phyloP scores from a whole-genome alignment of 2,888 invertebrate genomes.

The Cepaea hortensis region DNA sequence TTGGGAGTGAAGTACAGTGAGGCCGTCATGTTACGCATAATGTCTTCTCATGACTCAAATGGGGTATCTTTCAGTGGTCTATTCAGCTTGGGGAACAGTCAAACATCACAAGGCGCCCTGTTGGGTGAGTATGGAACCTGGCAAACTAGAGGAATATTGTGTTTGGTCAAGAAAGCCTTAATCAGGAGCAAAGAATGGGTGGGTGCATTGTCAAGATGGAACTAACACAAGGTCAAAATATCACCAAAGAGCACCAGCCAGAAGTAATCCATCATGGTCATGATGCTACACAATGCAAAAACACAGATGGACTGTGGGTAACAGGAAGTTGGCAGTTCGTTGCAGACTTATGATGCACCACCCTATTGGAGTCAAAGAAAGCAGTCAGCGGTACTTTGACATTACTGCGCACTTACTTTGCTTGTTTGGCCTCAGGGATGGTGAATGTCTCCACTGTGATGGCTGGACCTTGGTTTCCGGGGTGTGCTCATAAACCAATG shows the following conservation, averaged over 20 bases:
- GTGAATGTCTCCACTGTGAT: conserved; percentile 10
- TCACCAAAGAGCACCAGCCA: neutral
- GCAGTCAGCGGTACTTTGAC: neutral
- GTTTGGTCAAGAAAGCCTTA: neutral
- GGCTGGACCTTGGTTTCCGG: conserved; percentile 8
- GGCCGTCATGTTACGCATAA: too few relatives aligned
- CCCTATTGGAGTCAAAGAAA: neutral
- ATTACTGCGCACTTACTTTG: neutral
- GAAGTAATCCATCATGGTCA: neutral
- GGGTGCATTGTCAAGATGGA: conserved; percentile 1
- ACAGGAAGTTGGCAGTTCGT: neutral
- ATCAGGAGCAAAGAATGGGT: neutral
- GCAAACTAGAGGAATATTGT: neutral
- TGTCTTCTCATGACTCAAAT: too few relatives aligned
- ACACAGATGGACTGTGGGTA: neutral
- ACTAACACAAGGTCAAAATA: neutral
- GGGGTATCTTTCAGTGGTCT: neutral
- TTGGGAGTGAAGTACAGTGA: too few relatives aligned
- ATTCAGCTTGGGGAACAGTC: neutral
- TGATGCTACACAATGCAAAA: neutral
- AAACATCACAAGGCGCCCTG: too few relatives aligned
- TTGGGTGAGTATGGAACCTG: neutral
- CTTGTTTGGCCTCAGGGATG: neutral
- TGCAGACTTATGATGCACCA: neutral
- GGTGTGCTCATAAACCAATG: neutral